Base-by-base conservation (phyloP, 2,888 invertebrate genomes). In the Eupithecia inturbata region DNA sequence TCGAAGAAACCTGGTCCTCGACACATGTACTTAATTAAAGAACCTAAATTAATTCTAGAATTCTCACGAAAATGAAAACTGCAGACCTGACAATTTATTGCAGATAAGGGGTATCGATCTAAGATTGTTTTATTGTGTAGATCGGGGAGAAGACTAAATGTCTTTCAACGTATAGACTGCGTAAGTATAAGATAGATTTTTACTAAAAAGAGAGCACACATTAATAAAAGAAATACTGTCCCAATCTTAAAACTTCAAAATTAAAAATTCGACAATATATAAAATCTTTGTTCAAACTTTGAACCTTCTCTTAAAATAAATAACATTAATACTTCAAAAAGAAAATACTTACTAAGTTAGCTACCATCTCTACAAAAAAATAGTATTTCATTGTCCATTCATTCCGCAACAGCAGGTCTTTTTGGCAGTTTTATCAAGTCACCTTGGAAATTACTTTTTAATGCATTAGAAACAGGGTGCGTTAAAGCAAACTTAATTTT, bases 401-500 rank as follows among this genome's bases (percentile, higher is more conserved):
- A 57, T 57, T 57, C 26, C 53, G 12, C 26, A 73, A 71, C 22
- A 69, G 45, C 75, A 70, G 71, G n/a, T 64, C 66, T 60, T 49
- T 82, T 81, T 84, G 85, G 84, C 83, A 84, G 81, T 84, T 86
- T 81, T 78, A 84, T 83, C 83, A 82, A 87, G 85, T 88, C 86
- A 86, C 83, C 84, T 67, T 79, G 79, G 78, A 84, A 86, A 83
- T 83, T 84, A 83, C 84, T 86, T 88, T 83, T 78, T 72, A 70
- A 82, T 82, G 85, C 83, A 70, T 64, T 71, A 66, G 41, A 39
- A 71, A 84, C 26, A 79, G 81, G 83, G 85, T 82, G 84, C 84
- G 83, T 86, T 88, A 87, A 87, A 88, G 87, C 87, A 84, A 84
- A 89, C 89, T 91, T 91, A 85, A 91, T 92, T 91, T 90, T 88